phyloP scores from a whole-genome alignment of 2,113 vertebrate genomes.

The Pipra filicauda region DNA sequence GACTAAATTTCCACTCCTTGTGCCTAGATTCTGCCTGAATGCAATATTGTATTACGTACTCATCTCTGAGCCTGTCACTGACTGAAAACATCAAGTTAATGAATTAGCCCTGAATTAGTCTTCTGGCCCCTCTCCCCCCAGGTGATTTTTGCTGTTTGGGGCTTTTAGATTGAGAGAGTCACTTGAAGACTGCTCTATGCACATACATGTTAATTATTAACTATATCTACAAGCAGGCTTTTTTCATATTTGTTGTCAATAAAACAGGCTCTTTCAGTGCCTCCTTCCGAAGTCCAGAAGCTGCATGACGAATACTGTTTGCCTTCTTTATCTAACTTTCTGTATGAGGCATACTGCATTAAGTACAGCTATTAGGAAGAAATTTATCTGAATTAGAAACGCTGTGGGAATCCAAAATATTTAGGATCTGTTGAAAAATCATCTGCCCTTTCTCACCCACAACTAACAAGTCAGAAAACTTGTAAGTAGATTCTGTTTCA shows the following conservation, averaged over 20 bases:
- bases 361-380: background rate
- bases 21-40: background rate
- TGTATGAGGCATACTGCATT: background rate
- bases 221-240: background rate
- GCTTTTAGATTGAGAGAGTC: background rate
- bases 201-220: constrained; percentile 18
- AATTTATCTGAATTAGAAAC: background rate
- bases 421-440: background rate
- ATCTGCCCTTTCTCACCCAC: background rate
- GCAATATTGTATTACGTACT: rapidly evolving
- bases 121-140: background rate
- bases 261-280: background rate
- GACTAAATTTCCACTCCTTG: background rate
- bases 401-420: background rate
- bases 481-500: background rate
- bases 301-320: background rate
- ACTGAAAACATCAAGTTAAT: background rate
- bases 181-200: background rate
- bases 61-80: background rate
- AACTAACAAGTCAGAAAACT: background rate
- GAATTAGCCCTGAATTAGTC: background rate
- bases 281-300: constrained; percentile 32
- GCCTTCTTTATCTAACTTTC: background rate
- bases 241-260: background rate
- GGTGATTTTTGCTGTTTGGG: background rate